Conservation (phyloP, 2,888 invertebrate genomes). For the Troilus luridus region DNA sequence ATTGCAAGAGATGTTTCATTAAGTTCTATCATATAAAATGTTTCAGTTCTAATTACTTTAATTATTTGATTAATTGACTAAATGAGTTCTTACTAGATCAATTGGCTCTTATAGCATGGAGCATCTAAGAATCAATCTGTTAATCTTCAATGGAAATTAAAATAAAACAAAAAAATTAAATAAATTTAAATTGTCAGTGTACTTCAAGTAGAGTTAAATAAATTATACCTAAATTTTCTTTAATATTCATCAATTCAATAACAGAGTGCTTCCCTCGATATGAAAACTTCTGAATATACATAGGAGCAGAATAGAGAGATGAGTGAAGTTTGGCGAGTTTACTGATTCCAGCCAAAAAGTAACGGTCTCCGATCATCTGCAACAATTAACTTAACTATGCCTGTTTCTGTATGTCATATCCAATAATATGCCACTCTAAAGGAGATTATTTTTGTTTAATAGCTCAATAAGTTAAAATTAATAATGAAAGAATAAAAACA, state of each 20-base stretch:
- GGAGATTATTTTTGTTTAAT: background rate
- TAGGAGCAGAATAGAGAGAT: background rate
- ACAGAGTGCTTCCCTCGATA: background rate
- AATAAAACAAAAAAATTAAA: no score
- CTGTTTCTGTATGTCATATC: background rate
- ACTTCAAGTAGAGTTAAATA: background rate
- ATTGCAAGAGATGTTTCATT: no score
- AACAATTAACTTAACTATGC: background rate
- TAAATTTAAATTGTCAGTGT: background rate
- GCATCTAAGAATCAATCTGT: no score
- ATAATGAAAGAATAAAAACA: background rate
- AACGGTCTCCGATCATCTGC: background rate
- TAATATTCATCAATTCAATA: background rate
- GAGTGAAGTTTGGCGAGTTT: background rate
- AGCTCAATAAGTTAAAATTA: background rate
- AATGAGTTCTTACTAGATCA: no score
- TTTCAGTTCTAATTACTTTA: no score
- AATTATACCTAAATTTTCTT: constrained; percentile 19
- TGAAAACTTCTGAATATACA: constrained; percentile 31
- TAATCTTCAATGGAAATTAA: no score
- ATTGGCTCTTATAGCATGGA: no score
- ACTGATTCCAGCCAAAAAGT: background rate
- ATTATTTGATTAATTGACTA: no score
- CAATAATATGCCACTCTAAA: background rate
- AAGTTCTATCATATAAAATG: no score